Conservation (phyloP, 2,113 vertebrate species). For the Xiphorhynchus elegans region DNA sequence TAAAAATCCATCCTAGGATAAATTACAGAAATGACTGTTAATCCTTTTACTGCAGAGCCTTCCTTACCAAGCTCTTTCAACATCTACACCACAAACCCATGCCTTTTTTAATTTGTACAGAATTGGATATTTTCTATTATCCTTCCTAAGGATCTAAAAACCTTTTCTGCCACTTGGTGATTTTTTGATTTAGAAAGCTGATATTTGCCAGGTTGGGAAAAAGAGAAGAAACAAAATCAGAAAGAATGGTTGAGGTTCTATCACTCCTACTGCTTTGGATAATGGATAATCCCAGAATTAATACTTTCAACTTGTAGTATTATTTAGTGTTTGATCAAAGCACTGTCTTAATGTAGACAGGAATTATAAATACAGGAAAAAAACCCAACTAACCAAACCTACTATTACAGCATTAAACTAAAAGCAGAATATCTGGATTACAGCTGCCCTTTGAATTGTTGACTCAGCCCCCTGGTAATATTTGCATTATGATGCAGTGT, state of each 20-base stretch:
- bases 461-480: neutral
- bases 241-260: neutral
- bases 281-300: neutral
- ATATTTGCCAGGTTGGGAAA: neutral
- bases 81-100: neutral
- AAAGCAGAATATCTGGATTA: neutral
- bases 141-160: neutral
- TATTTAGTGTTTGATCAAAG: neutral
- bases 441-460: neutral
- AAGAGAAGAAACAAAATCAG: accelerated
- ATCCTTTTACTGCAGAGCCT: neutral
- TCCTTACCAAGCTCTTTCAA: neutral
- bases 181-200: neutral
- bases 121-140: neutral
- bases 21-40: neutral
- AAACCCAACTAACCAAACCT: neutral
- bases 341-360: neutral
- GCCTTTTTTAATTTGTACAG: neutral
- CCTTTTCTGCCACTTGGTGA: neutral
- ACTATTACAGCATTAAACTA: neutral
- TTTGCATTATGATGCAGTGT: neutral
- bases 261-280: neutral
- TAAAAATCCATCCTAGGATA: neutral
- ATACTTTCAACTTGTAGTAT: neutral
- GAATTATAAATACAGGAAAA: neutral